Evolutionary conservation across 2,888 invertebrate species (phyloP), one percentile per base, ranked within the genome.

Genomic region (Phorcus lineatus): DNA sequence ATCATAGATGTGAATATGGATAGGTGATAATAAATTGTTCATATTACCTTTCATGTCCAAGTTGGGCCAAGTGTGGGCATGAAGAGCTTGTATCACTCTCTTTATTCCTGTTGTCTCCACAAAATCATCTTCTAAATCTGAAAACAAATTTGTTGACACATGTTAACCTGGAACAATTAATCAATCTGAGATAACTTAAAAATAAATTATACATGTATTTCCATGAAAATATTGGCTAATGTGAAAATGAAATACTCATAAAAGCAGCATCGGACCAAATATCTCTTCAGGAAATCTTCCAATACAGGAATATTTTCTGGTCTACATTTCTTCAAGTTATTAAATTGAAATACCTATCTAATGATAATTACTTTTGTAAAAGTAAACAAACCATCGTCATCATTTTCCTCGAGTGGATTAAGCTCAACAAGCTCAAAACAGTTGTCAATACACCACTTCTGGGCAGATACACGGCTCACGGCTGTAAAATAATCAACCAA

Each of bases 11-110:
- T 36, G 7, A 36, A 36, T 36, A 36, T 36, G 36, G 36, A 36
- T 4, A 36, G 2, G 36, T 4, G 36, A 4, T 36, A n/a, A n/a
- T 36, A 4, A 47, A 1, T 13, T 47, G 11, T 13, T 11, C 4
- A n/a, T 53, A 80, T 82, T 84, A 94, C 95, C 94, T 94, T 96
- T 96, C 92, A 96, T 93, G 52, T 93, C 92, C 83, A 96, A 93
- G 92, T 96, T 96, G 31, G 96, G 94, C 96, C 96, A 96, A 74
- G 95, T 94, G 90, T 96, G 96, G 70, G 96, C 95, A 88, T 96
- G 95, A 52, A 96, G 92, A 70, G 96, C 96, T 93, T 96, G 96
- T 67, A 95, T 93, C 17, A 96, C 94, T 89, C 96, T 94, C 52
- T 95, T 94, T 17, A 95, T 94, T 3, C 96, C 96, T 85, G 94